These are phyloP conservation scores for Mormyrus proboscirostris DNA, from an alignment of 2,797 vertebrate genomes.

Conservation along the genomic window DNA sequence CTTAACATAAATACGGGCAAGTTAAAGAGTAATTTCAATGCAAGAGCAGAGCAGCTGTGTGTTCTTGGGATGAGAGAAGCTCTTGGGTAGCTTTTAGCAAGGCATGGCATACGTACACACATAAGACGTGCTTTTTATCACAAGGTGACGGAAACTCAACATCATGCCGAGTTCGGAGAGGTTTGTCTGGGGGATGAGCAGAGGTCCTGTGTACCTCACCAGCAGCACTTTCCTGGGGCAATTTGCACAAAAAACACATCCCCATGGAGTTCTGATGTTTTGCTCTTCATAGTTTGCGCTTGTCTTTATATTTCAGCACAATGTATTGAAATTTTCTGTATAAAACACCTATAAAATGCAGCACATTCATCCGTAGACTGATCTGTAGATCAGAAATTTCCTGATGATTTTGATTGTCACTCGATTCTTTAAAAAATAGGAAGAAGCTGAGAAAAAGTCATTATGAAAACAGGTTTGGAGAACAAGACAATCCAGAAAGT, in stretches of 20 bases:
- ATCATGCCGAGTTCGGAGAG: background rate
- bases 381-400: background rate
- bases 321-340: background rate
- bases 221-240: background rate
- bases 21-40: background rate
- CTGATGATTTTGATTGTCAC: background rate
- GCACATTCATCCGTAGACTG: background rate
- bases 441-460: background rate
- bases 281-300: background rate
- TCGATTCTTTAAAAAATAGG: background rate
- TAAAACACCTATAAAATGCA: background rate
- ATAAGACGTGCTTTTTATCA: background rate
- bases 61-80: background rate
- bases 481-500: background rate
- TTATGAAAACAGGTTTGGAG: background rate
- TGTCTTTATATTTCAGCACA: background rate
- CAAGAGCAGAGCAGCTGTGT: background rate
- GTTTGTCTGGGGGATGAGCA: background rate
- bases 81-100: background rate
- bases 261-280: background rate
- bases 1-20: background rate
- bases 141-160: background rate
- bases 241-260: background rate
- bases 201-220: background rate
- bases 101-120: background rate